Conservation (phyloP, 2,113 vertebrate species). For the Trematomus loennbergii region DNA sequence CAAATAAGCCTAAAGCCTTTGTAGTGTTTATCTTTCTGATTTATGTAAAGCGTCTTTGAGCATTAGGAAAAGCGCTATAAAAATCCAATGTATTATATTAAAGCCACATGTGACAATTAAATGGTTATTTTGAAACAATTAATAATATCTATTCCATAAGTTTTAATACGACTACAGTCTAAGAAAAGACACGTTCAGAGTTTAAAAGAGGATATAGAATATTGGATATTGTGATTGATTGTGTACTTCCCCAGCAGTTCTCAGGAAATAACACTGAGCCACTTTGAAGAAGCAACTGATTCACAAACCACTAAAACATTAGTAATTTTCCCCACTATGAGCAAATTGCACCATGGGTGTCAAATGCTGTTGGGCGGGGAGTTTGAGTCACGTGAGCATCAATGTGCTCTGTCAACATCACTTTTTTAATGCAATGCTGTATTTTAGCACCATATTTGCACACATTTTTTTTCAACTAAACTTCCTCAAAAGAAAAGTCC, state of each 20-base stretch:
- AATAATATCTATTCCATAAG: no score
- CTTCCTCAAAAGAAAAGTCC: neutral
- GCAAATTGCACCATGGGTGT: neutral
- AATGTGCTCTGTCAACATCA: neutral
- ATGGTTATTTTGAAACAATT: no score
- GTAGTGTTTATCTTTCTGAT: no score
- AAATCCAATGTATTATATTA: no score
- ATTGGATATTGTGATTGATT: no score
- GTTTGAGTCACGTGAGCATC: neutral
- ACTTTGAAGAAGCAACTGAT: neutral
- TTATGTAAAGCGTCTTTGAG: no score
- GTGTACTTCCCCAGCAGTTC: neutral
- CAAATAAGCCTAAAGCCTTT: no score
- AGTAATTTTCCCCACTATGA: neutral
- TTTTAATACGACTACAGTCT: no score
- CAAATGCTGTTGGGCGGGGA: neutral
- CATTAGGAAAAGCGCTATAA: no score
- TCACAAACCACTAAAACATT: neutral
- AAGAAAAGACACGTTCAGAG: no score
- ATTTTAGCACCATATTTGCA: neutral
- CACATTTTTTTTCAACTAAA: neutral
- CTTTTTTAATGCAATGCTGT: neutral
- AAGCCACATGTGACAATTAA: no score
- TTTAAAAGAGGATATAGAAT: no score
- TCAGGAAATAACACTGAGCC: neutral